Conservation (phyloP, 37 sponge, comb jelly and placozoan species). For the Tethya wilhelma region DNA sequence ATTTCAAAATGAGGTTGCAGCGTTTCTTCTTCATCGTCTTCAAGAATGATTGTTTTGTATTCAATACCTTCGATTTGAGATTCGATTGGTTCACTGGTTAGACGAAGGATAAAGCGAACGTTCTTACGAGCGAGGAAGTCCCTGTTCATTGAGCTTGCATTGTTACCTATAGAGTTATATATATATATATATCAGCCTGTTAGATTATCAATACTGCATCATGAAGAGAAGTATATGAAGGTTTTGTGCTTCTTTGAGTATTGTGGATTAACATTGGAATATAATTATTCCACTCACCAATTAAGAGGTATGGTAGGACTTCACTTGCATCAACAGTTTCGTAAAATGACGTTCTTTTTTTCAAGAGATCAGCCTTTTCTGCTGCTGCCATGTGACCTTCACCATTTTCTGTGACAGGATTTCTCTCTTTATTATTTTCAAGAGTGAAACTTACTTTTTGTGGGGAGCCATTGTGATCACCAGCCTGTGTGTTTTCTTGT, state of each 20-base stretch:
- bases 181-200: too few relatives aligned
- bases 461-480: too few relatives aligned
- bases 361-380: too few relatives aligned
- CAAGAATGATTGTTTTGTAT: conserved; percentile 32
- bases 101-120: conserved; percentile 41
- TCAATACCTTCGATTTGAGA: conserved; percentile 29
- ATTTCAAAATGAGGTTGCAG: conserved; percentile 19
- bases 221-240: too few relatives aligned
- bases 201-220: neutral
- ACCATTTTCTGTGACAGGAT: too few relatives aligned
- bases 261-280: too few relatives aligned
- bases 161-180: conserved; percentile 50
- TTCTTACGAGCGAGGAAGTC: conserved; percentile 47
- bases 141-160: conserved; percentile 35
- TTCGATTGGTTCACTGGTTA: conserved; percentile 27
- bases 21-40: conserved; percentile 68
- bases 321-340: conserved; percentile 67
- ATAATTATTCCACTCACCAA: neutral
- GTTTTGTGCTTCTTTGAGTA: too few relatives aligned
- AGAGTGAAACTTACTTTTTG: too few relatives aligned
- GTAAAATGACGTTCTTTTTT: conserved; percentile 55
- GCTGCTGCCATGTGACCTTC: too few relatives aligned
- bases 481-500: too few relatives aligned
- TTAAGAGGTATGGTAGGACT: conserved; percentile 44
- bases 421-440: too few relatives aligned